These are phyloP conservation scores for Myzus persicae DNA, from an alignment of 1,140 invertebrate species.

Conservation along the genomic window DNA sequence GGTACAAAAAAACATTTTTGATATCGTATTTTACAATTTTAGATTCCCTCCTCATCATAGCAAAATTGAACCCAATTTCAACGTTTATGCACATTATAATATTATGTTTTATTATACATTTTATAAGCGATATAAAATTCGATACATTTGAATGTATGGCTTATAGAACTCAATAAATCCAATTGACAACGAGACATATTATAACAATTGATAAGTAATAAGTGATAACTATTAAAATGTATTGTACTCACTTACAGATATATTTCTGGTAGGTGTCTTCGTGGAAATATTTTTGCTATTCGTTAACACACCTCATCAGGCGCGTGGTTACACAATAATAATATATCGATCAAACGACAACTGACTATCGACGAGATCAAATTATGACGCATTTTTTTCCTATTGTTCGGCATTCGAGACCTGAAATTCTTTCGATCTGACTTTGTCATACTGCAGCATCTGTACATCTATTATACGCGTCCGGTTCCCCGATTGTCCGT, in stretches of 20 bases:
- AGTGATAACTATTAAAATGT: neutral
- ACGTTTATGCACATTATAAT: too few relatives aligned
- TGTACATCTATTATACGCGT: neutral
- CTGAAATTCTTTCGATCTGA: neutral
- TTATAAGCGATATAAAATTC: too few relatives aligned
- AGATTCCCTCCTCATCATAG: too few relatives aligned
- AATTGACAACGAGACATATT: neutral
- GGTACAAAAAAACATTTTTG: too few relatives aligned
- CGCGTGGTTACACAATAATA: neutral
- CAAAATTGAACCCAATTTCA: neutral
- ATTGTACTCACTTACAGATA: neutral
- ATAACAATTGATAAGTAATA: neutral
- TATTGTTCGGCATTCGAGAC: neutral
- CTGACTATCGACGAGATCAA: neutral
- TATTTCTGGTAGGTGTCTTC: neutral
- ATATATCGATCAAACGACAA: constrained; percentile 11
- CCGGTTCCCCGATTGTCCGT: neutral
- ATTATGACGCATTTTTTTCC: neutral
- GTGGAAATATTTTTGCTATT: neutral
- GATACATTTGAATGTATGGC: neutral
- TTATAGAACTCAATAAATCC: neutral
- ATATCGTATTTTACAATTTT: too few relatives aligned
- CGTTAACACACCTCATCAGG: neutral
- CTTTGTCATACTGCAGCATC: neutral
- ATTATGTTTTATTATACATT: too few relatives aligned